Evolutionary conservation across 2,113 vertebrate genomes (phyloP).

Genomic region (Haemorhous mexicanus): DNA sequence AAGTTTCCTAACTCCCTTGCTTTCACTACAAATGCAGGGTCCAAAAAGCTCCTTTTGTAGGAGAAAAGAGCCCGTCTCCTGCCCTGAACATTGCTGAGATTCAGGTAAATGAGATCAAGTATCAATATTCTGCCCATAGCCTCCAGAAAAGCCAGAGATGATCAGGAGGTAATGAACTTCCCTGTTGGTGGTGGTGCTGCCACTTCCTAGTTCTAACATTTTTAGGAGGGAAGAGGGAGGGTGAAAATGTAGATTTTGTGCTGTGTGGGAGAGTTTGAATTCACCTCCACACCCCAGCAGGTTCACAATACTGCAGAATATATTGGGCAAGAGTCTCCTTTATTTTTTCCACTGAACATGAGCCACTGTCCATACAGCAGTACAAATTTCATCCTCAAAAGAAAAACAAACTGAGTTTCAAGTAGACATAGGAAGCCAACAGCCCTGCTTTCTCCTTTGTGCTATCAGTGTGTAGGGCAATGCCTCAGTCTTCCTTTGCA

Average conservation of each 20-base stretch:
- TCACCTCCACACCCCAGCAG: background rate
- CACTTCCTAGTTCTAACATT: background rate
- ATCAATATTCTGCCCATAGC: background rate
- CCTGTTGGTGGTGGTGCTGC: background rate
- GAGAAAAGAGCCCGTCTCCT: background rate
- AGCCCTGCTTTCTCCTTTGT: background rate
- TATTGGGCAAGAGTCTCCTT: background rate
- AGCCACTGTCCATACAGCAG: background rate
- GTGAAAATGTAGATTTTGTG: background rate
- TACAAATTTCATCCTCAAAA: background rate
- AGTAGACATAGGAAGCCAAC: background rate
- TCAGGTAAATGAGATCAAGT: background rate
- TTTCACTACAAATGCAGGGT: background rate
- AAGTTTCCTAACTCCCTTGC: background rate
- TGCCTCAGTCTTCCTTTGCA: background rate
- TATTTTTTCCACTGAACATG: background rate
- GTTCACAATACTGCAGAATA: background rate
- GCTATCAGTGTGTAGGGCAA: background rate
- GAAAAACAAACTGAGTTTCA: background rate
- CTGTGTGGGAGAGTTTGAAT: background rate
- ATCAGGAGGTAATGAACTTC: background rate
- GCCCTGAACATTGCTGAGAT: background rate
- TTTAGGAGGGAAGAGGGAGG: background rate
- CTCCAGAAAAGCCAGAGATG: background rate
- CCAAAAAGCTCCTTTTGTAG: background rate